Evolutionary conservation across 2,888 invertebrate species (phyloP).

Genomic region (Rhodophaea formosa): DNA sequence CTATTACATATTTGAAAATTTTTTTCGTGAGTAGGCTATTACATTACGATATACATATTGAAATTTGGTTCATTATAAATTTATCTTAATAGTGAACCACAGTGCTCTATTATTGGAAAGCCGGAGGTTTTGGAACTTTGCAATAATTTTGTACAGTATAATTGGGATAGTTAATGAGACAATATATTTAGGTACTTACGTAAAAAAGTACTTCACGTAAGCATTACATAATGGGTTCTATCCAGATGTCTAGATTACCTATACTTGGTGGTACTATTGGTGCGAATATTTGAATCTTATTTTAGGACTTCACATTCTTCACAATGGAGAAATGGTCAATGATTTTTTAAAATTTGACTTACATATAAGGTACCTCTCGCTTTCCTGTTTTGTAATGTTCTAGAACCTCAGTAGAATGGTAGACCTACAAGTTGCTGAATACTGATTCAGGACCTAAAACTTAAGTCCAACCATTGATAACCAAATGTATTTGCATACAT

Average conservation of each 20-base stretch:
- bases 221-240: neutral
- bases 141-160: no score
- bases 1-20: constrained; percentile 75
- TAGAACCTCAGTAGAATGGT: constrained; percentile 18
- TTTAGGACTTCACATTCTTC: constrained; percentile 2
- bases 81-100: constrained; percentile 42
- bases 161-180: no score
- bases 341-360: neutral
- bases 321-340: neutral
- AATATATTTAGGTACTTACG: constrained; percentile 2
- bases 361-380: neutral
- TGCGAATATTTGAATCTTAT: constrained; percentile 16
- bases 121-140: constrained; percentile 56
- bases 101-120: constrained; percentile 55
- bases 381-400: constrained; percentile 4
- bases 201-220: neutral
- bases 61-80: constrained; percentile 46
- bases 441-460: constrained; percentile 36
- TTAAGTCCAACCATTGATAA: constrained; percentile 41
- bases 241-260: constrained; percentile 5
- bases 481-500: constrained; percentile 51
- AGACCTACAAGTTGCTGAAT: constrained; percentile 12
- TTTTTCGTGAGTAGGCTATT: constrained; percentile 55
- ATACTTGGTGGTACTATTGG: constrained; percentile 6
- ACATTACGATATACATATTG: constrained; percentile 54